Conservation (phyloP, 2,888 invertebrate species). For the Lithophane leautieri region DNA sequence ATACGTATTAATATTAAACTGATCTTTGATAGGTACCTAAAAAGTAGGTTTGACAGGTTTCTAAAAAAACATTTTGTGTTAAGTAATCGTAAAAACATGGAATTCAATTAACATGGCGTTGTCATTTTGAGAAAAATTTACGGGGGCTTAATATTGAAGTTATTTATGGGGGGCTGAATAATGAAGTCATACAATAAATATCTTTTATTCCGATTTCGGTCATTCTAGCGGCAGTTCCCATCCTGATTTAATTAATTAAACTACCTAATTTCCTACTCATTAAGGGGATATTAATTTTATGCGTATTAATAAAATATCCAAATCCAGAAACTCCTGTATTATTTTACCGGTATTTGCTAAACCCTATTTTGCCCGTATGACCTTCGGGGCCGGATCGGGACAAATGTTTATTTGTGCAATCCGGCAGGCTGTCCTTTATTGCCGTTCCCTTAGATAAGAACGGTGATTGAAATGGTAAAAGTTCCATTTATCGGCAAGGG, state of each 20-base stretch:
- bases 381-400: conserved; percentile 39
- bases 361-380: conserved; percentile 22
- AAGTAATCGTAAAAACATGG: background rate
- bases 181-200: background rate
- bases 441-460: conserved; percentile 36
- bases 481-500: conserved; percentile 43
- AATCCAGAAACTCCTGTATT: conserved; percentile 25
- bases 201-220: background rate
- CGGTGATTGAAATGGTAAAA: conserved; percentile 47
- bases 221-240: background rate
- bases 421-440: conserved; percentile 58
- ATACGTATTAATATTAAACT: background rate
- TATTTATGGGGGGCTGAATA: background rate
- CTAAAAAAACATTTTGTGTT: background rate
- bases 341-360: conserved; percentile 38
- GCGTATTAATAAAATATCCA: background rate
- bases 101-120: background rate
- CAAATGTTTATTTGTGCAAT: conserved; percentile 63
- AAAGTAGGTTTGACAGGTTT: no score
- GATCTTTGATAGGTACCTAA: no score
- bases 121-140: no score
- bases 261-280: background rate
- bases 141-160: background rate
- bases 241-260: background rate
- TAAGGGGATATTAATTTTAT: background rate